Evolutionary conservation across 1,140 invertebrate species (phyloP), one percentile per base, ranked within the genome.

Genomic region (Pseudoatta argentina): DNA sequence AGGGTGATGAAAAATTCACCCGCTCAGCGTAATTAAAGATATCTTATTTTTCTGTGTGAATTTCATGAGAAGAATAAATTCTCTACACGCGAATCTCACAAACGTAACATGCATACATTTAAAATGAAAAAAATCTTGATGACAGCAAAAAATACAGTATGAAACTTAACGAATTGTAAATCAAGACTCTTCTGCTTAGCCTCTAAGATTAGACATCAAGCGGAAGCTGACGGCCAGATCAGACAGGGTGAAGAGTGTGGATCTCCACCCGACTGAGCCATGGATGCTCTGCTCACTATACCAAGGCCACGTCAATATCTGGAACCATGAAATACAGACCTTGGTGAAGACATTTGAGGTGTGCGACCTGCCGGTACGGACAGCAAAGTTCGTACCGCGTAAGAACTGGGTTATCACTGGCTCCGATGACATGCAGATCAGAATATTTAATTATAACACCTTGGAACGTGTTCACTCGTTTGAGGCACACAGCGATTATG

Each of bases 391-490:
- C 96, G 98, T 99, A 14, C 97, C 98, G 1, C 96, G 99, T 34
- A 99, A 99, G 93, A 99, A 99, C 95, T 99, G 99, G 99, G 97
- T 99, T 34, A 97, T 99, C 48, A 99, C 98, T 14, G 99, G 99
- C 51, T 99, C 99, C 0, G 99, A 99, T 97, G 98, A 99, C 93
- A 98, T 98, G 97, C 97, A 98, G 94, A 97, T 99, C 27, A 96
- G 99, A 82, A 97, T 99, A 8, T 99, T 99, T 94, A 99, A 99
- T 95, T 99, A 99, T 95, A 99, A 99, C 94, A 99, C 99, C 0
- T 94, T 99, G 86, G 99, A 99, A 94, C 96, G 98, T 90, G 97
- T 99, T 0, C 98, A 99, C 94, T 97, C 98, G 10, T 99, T 99
- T 95, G 99, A 99, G 95, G 99, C 99, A 5, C 99, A 99, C 95